Percentiles rank a stretch among this genome's conserved stretches.
Evolutionary conservation across 37 sponge, comb jelly and placozoan species (phyloP).

Genomic region (Spongilla lacustris): DNA sequence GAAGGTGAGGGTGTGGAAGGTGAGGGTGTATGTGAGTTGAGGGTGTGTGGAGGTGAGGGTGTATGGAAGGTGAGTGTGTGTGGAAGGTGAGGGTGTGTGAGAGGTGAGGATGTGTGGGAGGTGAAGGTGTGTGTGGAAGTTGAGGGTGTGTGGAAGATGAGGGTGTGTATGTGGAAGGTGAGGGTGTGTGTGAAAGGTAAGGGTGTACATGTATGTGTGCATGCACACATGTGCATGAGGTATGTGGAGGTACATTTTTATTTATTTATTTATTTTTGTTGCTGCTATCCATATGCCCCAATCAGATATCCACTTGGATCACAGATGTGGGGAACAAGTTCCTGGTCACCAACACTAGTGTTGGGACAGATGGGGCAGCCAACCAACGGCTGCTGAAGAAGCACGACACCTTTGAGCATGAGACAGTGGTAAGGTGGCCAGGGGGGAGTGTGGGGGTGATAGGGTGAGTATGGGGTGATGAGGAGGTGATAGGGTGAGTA

Average conservation of each 20-base stretch:
- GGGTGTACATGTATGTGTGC: background rate
- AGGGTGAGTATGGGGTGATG: background rate
- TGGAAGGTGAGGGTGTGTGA: too few species aligned
- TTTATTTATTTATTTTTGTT: too few species aligned
- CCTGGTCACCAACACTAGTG: conserved; percentile 24
- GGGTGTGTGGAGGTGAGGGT: conserved; percentile 29
- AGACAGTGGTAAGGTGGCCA: conserved; percentile 15
- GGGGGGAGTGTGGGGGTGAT: too few species aligned
- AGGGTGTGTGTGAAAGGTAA: background rate
- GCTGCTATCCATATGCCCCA: too few species aligned
- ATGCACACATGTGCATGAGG: background rate
- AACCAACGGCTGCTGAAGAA: conserved; percentile 25
- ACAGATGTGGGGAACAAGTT: conserved; percentile 38
- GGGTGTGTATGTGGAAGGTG: background rate
- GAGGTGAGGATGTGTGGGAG: too few species aligned
- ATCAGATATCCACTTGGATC: conserved; percentile 57
- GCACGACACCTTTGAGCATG: conserved; percentile 59
- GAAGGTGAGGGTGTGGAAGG: conserved; percentile 37
- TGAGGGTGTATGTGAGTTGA: too few species aligned
- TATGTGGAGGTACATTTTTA: background rate
- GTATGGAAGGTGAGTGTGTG: too few species aligned
- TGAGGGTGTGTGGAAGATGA: background rate
- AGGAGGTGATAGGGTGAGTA: background rate
- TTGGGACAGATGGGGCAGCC: conserved; percentile 26
- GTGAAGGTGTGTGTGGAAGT: background rate